A percentile compares a stretch with the other conserved stretches of the same genome.
Evolutionary conservation across 2,113 vertebrate genomes (phyloP).

Genomic region (Eclectus roratus): DNA sequence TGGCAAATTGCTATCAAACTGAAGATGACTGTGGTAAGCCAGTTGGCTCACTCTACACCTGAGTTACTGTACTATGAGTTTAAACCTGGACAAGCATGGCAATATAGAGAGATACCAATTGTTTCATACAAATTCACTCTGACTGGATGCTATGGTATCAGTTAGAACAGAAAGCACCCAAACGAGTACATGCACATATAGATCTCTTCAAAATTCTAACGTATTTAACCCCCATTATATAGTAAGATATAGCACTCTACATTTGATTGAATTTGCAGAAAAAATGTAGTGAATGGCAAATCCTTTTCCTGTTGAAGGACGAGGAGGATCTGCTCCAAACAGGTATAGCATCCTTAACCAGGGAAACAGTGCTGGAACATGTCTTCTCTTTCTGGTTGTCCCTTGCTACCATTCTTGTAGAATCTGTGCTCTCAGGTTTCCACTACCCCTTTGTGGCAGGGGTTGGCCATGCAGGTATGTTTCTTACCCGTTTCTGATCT

Average conservation of each 20-base stretch:
- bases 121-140: background rate
- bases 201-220: background rate
- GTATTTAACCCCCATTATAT: background rate
- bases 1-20: background rate
- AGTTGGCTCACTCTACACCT: rapidly evolving
- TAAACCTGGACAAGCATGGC: background rate
- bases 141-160: background rate
- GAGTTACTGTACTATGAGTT: background rate
- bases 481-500: background rate
- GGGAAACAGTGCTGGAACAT: background rate
- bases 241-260: background rate
- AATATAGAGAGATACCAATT: rapidly evolving
- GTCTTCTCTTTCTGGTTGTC: background rate
- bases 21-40: background rate
- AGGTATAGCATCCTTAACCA: background rate
- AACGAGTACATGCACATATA: background rate
- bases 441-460: background rate
- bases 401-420: background rate
- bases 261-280: background rate
- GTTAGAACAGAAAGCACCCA: background rate
- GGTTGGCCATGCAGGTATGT: background rate
- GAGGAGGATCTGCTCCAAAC: background rate
- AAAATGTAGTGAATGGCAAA: background rate
- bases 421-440: background rate
- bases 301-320: background rate